Conservation (phyloP, 2,797 vertebrate species). For the Chelon auratus region DNA sequence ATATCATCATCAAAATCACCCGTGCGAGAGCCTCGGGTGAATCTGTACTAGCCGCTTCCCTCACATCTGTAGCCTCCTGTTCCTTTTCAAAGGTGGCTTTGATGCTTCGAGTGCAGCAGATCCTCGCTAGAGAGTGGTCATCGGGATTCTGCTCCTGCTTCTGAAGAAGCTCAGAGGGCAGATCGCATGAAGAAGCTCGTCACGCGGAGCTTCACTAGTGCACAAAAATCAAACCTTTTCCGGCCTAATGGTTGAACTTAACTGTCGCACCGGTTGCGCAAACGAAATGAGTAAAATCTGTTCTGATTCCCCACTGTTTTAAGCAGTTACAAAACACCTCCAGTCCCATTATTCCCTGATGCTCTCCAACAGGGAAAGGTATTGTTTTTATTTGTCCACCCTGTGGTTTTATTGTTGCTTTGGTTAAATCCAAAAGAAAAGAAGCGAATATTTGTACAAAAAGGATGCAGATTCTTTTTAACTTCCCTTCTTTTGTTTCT, state of each 20-base stretch:
- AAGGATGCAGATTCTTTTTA: neutral
- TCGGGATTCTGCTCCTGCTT: slow-evolving; percentile 27
- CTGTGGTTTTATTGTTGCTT: neutral
- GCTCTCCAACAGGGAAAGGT: neutral
- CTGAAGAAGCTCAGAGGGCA: slow-evolving; percentile 16
- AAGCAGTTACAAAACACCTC: neutral
- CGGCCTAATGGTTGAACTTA: neutral
- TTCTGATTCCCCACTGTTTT: neutral
- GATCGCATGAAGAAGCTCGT: slow-evolving; percentile 24
- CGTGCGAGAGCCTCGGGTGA: neutral
- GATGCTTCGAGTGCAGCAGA: slow-evolving; percentile 44
- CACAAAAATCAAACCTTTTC: neutral
- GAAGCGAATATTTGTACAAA: neutral
- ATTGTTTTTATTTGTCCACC: neutral
- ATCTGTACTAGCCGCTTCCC: slow-evolving; percentile 1
- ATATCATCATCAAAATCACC: neutral
- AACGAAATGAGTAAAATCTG: too few species aligned
- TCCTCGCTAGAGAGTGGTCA: slow-evolving; percentile 18
- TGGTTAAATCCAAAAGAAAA: neutral
- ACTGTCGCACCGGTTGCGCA: too few species aligned
- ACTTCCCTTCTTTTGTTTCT: neutral
- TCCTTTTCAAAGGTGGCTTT: slow-evolving; percentile 35
- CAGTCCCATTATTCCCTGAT: neutral
- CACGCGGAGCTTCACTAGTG: neutral
- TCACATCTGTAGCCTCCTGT: slow-evolving; percentile 1